These are phyloP conservation scores for Toxotes lorentzi DNA, from an alignment of 2,797 vertebrate species.

Conservation along the genomic window DNA sequence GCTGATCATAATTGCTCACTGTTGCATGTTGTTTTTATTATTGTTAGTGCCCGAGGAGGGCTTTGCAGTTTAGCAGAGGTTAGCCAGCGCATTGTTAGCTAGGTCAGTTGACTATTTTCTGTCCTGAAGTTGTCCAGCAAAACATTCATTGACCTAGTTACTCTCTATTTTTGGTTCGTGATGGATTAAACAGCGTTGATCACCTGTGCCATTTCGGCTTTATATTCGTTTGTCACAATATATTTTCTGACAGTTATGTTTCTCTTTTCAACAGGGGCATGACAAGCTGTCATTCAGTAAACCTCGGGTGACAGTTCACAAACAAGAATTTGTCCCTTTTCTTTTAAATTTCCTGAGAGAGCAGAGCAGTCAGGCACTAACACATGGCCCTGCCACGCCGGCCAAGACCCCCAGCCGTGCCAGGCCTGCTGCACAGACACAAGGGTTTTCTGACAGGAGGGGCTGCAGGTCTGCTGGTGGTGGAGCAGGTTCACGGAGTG, in stretches of 20 bases:
- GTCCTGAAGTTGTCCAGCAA: neutral
- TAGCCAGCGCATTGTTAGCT: conserved; percentile 42
- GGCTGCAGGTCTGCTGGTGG: conserved; percentile 66
- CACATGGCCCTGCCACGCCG: conserved; percentile 94
- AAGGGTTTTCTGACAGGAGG: conserved; percentile 72
- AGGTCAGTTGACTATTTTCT: conserved; percentile 16
- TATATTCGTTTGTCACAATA: neutral
- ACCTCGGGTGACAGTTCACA: conserved; percentile 79
- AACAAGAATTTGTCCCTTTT: conserved; percentile 95
- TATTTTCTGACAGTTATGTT: neutral
- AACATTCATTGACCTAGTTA: neutral
- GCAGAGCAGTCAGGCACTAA: conserved; percentile 92
- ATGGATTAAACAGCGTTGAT: neutral
- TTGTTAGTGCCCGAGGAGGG: neutral
- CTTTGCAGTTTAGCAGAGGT: conserved; percentile 1
- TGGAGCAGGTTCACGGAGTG: conserved; percentile 65
- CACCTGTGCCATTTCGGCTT: neutral
- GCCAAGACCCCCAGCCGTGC: conserved; percentile 91
- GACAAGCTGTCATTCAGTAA: conserved; percentile 71
- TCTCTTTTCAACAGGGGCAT: conserved; percentile 75
- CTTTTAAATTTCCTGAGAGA: conserved; percentile 96
- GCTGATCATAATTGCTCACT: neutral
- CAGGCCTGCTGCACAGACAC: conserved; percentile 74
- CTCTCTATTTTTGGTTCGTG: neutral
- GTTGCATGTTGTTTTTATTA: neutral